Conservation (phyloP, 2,113 vertebrate species). For the Onychostoma macrolepis region DNA sequence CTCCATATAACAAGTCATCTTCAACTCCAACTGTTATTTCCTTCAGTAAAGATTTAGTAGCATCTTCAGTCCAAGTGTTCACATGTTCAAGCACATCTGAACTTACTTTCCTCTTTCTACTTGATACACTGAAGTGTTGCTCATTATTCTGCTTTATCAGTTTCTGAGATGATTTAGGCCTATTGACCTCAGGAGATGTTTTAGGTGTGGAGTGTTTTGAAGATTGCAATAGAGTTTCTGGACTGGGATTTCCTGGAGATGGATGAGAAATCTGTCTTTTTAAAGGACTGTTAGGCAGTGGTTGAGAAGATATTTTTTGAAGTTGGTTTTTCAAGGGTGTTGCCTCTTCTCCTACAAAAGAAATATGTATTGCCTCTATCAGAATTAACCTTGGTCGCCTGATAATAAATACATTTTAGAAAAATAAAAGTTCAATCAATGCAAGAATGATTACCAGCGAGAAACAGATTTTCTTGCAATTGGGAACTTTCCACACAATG, state of each 20-base stretch:
- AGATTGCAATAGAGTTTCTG: not conserved
- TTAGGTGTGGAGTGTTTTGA: not conserved
- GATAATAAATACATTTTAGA: not conserved
- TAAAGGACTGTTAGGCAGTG: not conserved
- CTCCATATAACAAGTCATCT: not conserved
- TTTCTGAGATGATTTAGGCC: not conserved
- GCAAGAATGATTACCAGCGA: constrained; percentile 57
- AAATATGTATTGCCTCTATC: not conserved
- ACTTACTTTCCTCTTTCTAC: constrained; percentile 45
- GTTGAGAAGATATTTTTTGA: not conserved
- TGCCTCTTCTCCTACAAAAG: not conserved
- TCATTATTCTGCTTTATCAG: not conserved
- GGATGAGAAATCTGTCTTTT: not conserved
- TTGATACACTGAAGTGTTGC: not conserved
- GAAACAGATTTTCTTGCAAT: constrained; percentile 32
- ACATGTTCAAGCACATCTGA: constrained; percentile 7
- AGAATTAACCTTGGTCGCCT: not conserved
- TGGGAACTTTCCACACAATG: constrained; percentile 79
- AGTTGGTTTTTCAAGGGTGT: constrained; percentile 1
- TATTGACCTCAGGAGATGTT: not conserved
- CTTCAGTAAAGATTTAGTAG: constrained; percentile 17
- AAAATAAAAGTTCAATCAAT: not conserved
- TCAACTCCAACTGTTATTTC: not conserved
- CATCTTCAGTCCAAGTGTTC: not conserved
- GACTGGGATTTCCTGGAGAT: not conserved